A percentile compares a stretch with the other conserved stretches of the same genome.
These are phyloP conservation scores for Brachycybe producta DNA, from an alignment of 2,888 invertebrate genomes.

Conservation along the genomic window DNA sequence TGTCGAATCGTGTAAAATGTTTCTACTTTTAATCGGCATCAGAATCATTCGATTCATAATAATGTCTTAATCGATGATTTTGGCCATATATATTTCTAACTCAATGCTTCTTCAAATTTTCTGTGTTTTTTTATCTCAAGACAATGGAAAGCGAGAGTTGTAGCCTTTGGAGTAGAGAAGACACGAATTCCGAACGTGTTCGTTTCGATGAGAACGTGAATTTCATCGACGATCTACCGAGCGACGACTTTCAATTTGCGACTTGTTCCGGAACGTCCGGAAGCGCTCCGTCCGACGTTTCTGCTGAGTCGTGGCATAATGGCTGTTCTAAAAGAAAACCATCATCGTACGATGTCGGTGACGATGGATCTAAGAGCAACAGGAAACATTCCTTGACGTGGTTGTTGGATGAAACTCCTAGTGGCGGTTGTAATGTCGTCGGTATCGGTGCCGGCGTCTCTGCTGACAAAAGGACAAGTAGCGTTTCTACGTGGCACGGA, in stretches of 20 bases:
- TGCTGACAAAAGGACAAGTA: too few relatives aligned
- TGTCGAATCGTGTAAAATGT: not conserved
- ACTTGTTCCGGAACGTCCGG: constrained; percentile 4
- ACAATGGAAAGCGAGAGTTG: constrained; percentile 29
- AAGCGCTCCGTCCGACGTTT: not conserved
- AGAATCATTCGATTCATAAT: not conserved
- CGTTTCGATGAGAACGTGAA: constrained; percentile 51
- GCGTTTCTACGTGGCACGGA: too few relatives aligned
- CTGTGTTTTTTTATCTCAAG: not conserved
- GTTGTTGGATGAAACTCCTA: too few relatives aligned
- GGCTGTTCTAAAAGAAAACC: too few relatives aligned
- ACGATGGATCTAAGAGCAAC: too few relatives aligned
- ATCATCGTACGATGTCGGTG: too few relatives aligned
- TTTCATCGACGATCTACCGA: constrained; percentile 33
- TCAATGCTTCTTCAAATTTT: not conserved
- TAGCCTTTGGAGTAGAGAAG: constrained; percentile 27
- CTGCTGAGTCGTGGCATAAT: too few relatives aligned
- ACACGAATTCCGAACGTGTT: constrained; percentile 44
- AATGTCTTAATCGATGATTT: not conserved
- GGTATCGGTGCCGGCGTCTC: too few relatives aligned
- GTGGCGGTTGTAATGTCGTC: too few relatives aligned
- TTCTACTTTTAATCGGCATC: not conserved
- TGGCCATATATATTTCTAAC: too few relatives aligned
- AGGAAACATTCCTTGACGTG: too few relatives aligned
- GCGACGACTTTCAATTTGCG: constrained; percentile 10